These are phyloP conservation scores for Hippocampus kuda DNA, from an alignment of 2,797 vertebrate genomes.

Conservation along the genomic window DNA sequence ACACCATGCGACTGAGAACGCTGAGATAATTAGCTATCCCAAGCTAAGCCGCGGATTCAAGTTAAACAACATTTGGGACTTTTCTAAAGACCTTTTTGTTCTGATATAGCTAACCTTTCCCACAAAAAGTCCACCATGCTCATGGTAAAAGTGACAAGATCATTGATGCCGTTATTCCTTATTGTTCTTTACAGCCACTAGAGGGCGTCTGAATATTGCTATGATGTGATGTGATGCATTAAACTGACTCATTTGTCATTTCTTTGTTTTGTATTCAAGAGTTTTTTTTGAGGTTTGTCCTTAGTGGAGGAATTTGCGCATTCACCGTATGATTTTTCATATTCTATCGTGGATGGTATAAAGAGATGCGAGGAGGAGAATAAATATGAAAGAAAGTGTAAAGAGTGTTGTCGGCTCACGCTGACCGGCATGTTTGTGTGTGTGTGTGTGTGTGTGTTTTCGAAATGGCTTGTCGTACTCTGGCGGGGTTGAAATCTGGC, in stretches of 20 bases:
- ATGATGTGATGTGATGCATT: neutral
- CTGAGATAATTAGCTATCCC: neutral
- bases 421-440: conserved; percentile 37
- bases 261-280: neutral
- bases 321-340: conserved; percentile 12
- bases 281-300: neutral
- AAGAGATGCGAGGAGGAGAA: conserved; percentile 19
- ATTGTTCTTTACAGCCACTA: neutral
- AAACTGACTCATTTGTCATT: neutral
- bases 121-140: neutral
- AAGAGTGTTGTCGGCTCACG: conserved; percentile 27
- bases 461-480: conserved; percentile 27
- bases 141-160: neutral
- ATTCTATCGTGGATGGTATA: neutral
- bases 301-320: neutral
- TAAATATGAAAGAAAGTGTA: conserved; percentile 35
- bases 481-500: conserved; percentile 23
- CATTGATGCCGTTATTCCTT: neutral
- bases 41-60: neutral
- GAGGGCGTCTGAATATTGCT: neutral
- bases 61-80: neutral
- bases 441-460: conserved; percentile 20
- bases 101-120: neutral
- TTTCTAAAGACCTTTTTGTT: neutral
- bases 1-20: neutral